phyloP scores from a whole-genome alignment of 1,140 invertebrate species.

The Drosophila ercepeae region DNA sequence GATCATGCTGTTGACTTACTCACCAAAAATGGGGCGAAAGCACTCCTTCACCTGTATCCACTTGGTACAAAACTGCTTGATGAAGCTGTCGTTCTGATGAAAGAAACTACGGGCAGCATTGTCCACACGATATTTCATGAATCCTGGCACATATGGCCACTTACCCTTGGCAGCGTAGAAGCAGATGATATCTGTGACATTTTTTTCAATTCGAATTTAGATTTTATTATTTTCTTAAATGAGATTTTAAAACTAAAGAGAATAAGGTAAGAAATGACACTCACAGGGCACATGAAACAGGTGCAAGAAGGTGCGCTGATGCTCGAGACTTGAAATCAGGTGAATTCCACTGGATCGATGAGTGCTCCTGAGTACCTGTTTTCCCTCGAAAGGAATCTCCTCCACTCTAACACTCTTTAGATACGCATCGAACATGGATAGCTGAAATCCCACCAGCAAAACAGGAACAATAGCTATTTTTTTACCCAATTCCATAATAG shows the following conservation, averaged over 20 bases:
- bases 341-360: slow-evolving; percentile 60
- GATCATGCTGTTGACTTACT: background rate
- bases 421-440: slow-evolving; percentile 54
- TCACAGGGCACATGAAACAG: slow-evolving; percentile 79
- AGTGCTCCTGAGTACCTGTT: background rate
- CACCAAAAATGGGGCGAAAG: slow-evolving; percentile 74
- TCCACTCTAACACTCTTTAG: slow-evolving; percentile 68
- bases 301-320: slow-evolving; percentile 71
- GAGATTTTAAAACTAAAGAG: too few relatives aligned
- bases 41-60: slow-evolving; percentile 80
- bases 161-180: slow-evolving; percentile 82
- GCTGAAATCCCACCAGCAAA: slow-evolving; percentile 49
- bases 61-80: slow-evolving; percentile 74
- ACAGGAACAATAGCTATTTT: slow-evolving; percentile 58
- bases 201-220: background rate
- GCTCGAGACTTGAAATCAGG: slow-evolving; percentile 64
- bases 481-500: slow-evolving; percentile 45
- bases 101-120: slow-evolving; percentile 62
- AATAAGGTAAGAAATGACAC: slow-evolving; percentile 6
- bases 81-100: slow-evolving; percentile 69
- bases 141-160: slow-evolving; percentile 79
- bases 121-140: slow-evolving; percentile 74
- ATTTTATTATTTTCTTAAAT: too few relatives aligned
- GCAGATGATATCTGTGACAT: slow-evolving; percentile 76
- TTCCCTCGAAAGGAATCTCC: slow-evolving; percentile 60